Evolutionary conservation across 2,888 invertebrate species (phyloP).

Genomic region (Drosophila nr. medialis): DNA sequence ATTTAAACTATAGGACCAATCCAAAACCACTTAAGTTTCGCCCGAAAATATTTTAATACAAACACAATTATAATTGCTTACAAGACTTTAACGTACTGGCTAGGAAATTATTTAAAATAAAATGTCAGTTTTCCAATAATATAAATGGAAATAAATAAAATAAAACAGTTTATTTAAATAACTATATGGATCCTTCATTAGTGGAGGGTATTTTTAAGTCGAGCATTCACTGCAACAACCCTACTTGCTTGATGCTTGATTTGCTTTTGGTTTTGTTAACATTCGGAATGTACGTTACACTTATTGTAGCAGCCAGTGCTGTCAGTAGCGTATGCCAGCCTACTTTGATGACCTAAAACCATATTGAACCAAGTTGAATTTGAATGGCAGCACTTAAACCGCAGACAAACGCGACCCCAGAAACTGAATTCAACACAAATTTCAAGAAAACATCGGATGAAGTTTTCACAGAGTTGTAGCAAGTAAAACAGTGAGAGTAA

Average conservation of each 20-base stretch:
- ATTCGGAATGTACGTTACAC: not conserved
- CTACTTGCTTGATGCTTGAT: not conserved
- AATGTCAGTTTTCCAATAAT: not conserved
- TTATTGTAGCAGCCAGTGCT: not conserved
- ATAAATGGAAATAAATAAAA: too few relatives aligned
- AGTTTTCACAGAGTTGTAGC: conserved; percentile 39
- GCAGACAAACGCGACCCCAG: conserved; percentile 49
- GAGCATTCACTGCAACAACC: not conserved
- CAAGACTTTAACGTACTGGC: not conserved
- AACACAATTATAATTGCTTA: not conserved
- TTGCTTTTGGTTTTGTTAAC: not conserved
- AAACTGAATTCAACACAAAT: conserved; percentile 54
- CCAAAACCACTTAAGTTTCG: not conserved
- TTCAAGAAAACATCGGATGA: conserved; percentile 41
- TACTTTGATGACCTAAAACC: conserved; percentile 10
- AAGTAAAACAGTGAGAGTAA: conserved; percentile 49
- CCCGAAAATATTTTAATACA: not conserved
- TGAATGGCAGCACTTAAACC: conserved; percentile 52
- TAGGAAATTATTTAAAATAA: not conserved
- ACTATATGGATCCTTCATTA: too few relatives aligned
- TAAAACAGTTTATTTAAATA: too few relatives aligned
- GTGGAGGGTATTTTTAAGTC: not conserved
- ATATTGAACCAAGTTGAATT: conserved; percentile 34
- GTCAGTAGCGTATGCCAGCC: conserved; percentile 6
- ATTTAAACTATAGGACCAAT: not conserved